Base-by-base conservation (phyloP, 2,888 invertebrate genomes). In the Macrostomum cliftonense region DNA sequence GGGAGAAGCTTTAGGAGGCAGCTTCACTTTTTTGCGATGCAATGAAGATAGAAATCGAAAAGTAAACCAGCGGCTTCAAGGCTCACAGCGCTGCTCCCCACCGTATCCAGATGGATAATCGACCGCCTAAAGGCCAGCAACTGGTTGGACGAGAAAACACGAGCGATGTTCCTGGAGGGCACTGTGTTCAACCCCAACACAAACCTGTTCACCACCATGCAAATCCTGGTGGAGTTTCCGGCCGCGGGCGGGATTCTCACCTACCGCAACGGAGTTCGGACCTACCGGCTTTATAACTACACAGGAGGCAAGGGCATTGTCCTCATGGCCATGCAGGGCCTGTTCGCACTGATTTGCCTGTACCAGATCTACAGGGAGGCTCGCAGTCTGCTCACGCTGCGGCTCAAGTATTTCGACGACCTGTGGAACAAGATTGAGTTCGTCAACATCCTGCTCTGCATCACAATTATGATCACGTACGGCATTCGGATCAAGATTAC, bases 131-230 rank as follows among this genome's bases (percentile, higher is more conserved):
- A 51, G 12, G 20, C 47, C 0, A 40, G 51, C 13, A 51, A 56
- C 4, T 63, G 63, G 63, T 45, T 63, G 9, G 62, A 63, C 50
- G 46, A 57, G 28, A 55, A 58, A 16, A 61, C 63, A 0, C 48
- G 62, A 43, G 59, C 59, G 5, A 55, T 63, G n/a, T 53, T 61
- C 39, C 48, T 62, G 12, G 63, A 63, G 47, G 60, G 61, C 45
- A 61, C 59, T 12, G 43, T 63, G 1, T 62, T 62, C 47, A 61
- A 61, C 39, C 46, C 57, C 12, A 60, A 63, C 50, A 49, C 55
- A 1, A 63, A 63, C 51, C 49, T 63, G 39, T 64, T 64, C 49
- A 54, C 57, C 2, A 59, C 59, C 45, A 56, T 58, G 37, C 57
- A 56, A 51, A 56, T 61, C 16, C 52, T 62, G 49, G 52, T 59